These are phyloP conservation scores for Whitmania pigra DNA, from an alignment of 1,140 invertebrate genomes.

Conservation along the genomic window DNA sequence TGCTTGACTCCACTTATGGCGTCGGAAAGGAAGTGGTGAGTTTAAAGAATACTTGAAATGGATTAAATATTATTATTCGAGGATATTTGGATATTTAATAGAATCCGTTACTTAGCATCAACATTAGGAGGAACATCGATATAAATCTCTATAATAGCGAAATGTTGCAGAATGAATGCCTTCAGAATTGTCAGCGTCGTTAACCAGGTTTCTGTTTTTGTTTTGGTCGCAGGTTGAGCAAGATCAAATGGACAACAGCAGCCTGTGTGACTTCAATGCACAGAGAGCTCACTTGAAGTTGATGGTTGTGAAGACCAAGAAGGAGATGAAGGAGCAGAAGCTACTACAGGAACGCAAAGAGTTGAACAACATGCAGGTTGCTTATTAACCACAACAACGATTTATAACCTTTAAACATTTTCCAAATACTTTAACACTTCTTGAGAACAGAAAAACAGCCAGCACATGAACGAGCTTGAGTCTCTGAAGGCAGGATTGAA, in stretches of 20 bases:
- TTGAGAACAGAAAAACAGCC: slow-evolving; percentile 1
- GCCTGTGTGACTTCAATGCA: slow-evolving; percentile 7
- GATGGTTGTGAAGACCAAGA: slow-evolving; percentile 1
- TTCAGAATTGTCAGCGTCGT: background rate
- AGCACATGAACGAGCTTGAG: slow-evolving; percentile 3
- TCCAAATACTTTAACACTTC: no score
- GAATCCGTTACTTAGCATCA: no score
- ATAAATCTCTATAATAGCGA: no score
- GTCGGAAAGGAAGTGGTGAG: slow-evolving; percentile 1
- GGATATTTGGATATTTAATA: no score
- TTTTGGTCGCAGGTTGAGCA: background rate
- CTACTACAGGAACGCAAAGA: background rate
- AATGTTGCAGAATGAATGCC: no score
- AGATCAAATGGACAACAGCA: slow-evolving; percentile 6
- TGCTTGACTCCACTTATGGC: background rate
- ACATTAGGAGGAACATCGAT: no score
- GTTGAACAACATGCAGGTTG: slow-evolving; percentile 5
- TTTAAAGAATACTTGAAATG: background rate
- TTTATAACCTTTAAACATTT: no score
- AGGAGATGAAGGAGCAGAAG: background rate
- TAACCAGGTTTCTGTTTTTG: background rate
- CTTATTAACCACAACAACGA: no score
- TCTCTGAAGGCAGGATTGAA: slow-evolving; percentile 5
- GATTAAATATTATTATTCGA: no score
- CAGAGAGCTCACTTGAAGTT: background rate